Evolutionary conservation across 2,113 vertebrate genomes (phyloP), one percentile per base, ranked within the genome.

Genomic region (Caloenas nicobarica): DNA sequence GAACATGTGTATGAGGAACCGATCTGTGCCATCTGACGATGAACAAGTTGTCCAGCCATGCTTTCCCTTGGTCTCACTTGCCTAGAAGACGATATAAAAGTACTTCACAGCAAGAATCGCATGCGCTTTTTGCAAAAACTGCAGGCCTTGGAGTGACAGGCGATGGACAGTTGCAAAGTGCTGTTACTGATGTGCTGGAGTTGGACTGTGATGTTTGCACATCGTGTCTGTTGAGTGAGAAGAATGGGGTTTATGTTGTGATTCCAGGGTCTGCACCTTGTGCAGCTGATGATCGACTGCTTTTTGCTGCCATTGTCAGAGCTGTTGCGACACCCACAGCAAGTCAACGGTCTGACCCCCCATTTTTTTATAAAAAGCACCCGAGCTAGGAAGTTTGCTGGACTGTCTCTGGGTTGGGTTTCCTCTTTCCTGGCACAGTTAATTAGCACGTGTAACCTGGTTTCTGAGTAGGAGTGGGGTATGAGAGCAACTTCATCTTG

Each of bases 1-100:
- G 69, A 16, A 24, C 23, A 7, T 23, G 1, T 7, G 1, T 0
- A 2, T 11, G n/a, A 58, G n/a, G 17, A 46, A 46, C 44, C 18
- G 17, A 13, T 40, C 40, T 40, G 40, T 40, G 40, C 40, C 40
- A 40, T 40, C 44, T 46, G 62, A 19, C 1, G 4, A 5, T 17
- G 44, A 70, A 69, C 44, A 18, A 22, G 74, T 58, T 80, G 64
- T 62, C 21, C 46, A 34, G n/a, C 23, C 42, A 4, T 23, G 7
- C 74, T 28, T n/a, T 7, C 33, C 48, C 23, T 9, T 44, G 60
- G 19, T 73, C 54, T 61, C 58, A 7, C 46, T 56, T 54, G 34
- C 46, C 58, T 28, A 16, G 64, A n/a, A 25, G 48, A 29, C 19
- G 73, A 11, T 22, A 5, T 2, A 4, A 6, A 74, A 29, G 29